Conservation (phyloP, 2,113 vertebrate genomes). For the Pedionomus torquatus region DNA sequence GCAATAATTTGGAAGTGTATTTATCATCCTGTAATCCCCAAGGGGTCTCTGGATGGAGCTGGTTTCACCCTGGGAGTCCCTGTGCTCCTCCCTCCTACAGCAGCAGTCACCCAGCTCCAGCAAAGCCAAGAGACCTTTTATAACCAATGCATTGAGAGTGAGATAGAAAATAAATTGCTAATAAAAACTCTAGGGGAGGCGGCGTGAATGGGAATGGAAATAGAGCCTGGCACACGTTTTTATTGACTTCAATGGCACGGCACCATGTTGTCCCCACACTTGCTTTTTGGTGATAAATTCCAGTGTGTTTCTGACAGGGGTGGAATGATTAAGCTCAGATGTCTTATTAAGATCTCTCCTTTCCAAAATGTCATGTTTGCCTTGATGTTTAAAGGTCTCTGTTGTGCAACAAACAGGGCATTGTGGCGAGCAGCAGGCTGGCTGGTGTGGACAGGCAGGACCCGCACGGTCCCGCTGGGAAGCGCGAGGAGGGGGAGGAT, state of each 20-base stretch:
- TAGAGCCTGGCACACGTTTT: neutral
- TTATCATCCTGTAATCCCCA: neutral
- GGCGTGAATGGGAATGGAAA: neutral
- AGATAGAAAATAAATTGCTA: neutral
- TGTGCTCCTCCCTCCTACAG: neutral
- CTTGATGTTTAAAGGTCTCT: constrained; percentile 32
- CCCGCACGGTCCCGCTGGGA: neutral
- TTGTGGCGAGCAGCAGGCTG: neutral
- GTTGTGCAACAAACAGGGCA: neutral
- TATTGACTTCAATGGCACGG: neutral
- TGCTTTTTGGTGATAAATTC: neutral
- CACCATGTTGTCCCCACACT: neutral
- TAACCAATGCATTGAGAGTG: neutral
- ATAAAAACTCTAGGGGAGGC: neutral
- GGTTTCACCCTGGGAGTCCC: fast-evolving
- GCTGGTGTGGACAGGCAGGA: neutral
- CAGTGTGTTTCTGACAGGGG: neutral
- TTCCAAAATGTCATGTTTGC: neutral
- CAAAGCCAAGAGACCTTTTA: neutral
- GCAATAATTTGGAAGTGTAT: neutral
- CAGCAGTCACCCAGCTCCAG: neutral
- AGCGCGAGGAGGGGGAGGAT: neutral
- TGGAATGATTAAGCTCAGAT: neutral
- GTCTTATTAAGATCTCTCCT: neutral
- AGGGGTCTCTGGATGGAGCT: neutral